phyloP scores from a whole-genome alignment of 2,888 invertebrate species.

The Galeruca laticollis region DNA sequence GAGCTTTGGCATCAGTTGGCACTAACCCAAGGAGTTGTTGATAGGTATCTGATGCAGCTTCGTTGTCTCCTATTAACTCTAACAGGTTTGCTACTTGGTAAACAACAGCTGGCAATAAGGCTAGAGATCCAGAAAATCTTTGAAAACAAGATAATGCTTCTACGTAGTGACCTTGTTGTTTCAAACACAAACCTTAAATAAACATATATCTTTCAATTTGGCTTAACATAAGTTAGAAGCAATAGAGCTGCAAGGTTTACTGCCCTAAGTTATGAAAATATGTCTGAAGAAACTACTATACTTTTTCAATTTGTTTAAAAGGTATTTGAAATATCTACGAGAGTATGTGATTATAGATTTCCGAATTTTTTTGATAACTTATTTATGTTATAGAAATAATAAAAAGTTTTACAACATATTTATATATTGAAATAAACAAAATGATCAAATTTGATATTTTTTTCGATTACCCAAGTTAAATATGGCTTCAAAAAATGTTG shows the following conservation, averaged over 20 bases:
- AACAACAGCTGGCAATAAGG: constrained; percentile 71
- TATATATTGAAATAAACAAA: too few relatives aligned
- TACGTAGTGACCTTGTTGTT: constrained; percentile 76
- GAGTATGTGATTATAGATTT: background rate
- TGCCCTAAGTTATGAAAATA: too few relatives aligned
- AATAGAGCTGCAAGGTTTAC: too few relatives aligned
- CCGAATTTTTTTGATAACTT: too few relatives aligned
- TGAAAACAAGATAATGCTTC: constrained; percentile 84
- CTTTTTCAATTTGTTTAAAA: too few relatives aligned
- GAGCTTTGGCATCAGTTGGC: constrained; percentile 90
- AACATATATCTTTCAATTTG: too few relatives aligned
- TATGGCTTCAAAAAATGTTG: constrained; percentile 85
- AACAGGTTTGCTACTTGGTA: constrained; percentile 85
- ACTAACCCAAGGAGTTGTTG: constrained; percentile 84
- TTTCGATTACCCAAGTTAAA: constrained; percentile 78
- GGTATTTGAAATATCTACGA: too few relatives aligned
- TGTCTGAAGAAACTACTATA: too few relatives aligned
- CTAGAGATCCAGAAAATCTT: constrained; percentile 72
- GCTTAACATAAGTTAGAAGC: too few relatives aligned
- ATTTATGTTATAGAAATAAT: too few relatives aligned
- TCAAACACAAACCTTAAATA: constrained; percentile 75
- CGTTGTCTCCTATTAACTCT: constrained; percentile 74
- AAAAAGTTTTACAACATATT: background rate
- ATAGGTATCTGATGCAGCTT: constrained; percentile 76
- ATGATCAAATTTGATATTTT: too few relatives aligned